Conservation (phyloP, 2,113 vertebrate genomes). For the Embiotoca jacksoni region DNA sequence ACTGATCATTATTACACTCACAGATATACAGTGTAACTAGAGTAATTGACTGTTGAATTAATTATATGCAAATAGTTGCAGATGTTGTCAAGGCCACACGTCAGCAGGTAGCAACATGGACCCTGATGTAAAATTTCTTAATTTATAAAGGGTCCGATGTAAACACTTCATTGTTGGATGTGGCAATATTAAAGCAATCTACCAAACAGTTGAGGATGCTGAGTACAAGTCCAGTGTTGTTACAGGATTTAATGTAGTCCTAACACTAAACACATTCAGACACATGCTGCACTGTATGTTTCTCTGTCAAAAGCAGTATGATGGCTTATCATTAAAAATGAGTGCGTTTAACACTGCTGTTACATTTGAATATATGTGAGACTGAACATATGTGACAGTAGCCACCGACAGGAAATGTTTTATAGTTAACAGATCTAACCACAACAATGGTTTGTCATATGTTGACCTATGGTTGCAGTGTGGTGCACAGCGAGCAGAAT, state of each 20-base stretch:
- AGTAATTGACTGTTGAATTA: conserved; percentile 68
- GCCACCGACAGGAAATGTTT: neutral
- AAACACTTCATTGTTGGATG: conserved; percentile 22
- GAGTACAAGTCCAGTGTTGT: neutral
- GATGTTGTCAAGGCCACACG: conserved; percentile 54
- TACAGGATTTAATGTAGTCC: conserved; percentile 1
- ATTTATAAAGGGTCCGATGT: conserved; percentile 42
- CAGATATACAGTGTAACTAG: conserved; percentile 40
- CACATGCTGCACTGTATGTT: neutral
- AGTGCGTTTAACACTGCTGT: too few relatives aligned
- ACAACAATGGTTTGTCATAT: neutral
- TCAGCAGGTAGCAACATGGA: conserved; percentile 34
- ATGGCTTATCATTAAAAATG: neutral
- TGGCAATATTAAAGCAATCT: conserved; percentile 39
- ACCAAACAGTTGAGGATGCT: neutral
- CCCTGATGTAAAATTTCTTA: conserved; percentile 25
- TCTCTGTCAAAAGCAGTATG: neutral
- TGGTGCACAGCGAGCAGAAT: conserved; percentile 6
- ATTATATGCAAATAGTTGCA: conserved; percentile 65
- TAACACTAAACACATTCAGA: conserved; percentile 5
- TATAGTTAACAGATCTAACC: neutral
- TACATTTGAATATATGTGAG: neutral
- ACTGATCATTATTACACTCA: conserved; percentile 43
- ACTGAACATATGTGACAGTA: neutral
- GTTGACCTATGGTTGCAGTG: conserved; percentile 10